Evolutionary conservation across 2,797 vertebrate species (phyloP), one percentile per base, ranked within the genome.

Genomic region (Glyptemys insculpta): DNA sequence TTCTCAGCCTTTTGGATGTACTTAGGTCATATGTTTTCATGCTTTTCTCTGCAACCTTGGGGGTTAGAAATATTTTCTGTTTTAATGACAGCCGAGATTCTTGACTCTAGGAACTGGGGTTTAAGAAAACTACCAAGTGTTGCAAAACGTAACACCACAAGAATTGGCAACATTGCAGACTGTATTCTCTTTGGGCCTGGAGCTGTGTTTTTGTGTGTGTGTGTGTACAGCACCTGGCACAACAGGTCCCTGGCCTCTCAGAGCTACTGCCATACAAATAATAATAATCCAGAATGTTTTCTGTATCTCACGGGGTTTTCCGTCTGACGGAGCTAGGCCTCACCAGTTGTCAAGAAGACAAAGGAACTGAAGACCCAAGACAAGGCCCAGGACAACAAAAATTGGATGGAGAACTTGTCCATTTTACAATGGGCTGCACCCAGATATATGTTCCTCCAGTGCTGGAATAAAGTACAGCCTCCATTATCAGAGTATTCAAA

Each of bases 271-370:
- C 88, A 91, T 91, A 79, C 91, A 90, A 79, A 86, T 87, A 92
- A 89, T 62, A 79, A 97, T 94, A 88, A 91, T 34, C 90, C 68
- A 74, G 90, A 89, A 93, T 83, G 88, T 81, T 83, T 95, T 49
- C 80, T 88, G 79, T 87, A 47, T 88, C 92, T 94, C 93, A 92
- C n/a, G 44, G 65, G 52, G n/a, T 84, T 76, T 93, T 87, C 57
- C 84, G 31, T 37, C 54, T 83, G 79, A 19, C 37, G 49, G 90
- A 84, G n/a, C 12, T 6, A 41, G 68, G n/a, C 68, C n/a, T 96
- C 84, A 44, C 54, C 54, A 53, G 84, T 72, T 72, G 88, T 90
- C 84, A 92, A 85, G 57, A 78, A 90, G 94, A 68, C 83, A 92
- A 91, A 53, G 79, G 74, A 87, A 27, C 81, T 57, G 44, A 72